phyloP scores from a whole-genome alignment of 2,888 invertebrate species.

The Conomelus anceps region DNA sequence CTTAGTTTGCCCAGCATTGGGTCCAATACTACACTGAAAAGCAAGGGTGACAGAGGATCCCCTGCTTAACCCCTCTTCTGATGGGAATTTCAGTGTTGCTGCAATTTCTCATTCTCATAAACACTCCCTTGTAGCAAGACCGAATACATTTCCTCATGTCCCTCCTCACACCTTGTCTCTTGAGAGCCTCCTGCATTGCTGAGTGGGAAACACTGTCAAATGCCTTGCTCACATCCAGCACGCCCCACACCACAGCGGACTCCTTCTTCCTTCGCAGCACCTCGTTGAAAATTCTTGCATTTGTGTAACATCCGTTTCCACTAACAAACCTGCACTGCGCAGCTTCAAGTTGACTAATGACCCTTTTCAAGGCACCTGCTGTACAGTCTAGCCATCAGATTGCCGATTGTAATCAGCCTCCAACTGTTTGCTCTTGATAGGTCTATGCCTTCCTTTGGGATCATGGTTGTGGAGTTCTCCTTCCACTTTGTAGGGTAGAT shows the following conservation, averaged over 20 bases:
- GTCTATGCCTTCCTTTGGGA: constrained; percentile 15
- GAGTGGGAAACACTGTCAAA: not conserved
- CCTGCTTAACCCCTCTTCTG: constrained; percentile 12
- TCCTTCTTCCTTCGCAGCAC: not conserved
- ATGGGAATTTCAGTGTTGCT: not conserved
- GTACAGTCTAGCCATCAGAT: constrained; percentile 10
- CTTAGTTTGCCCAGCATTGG: not conserved
- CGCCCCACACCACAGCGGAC: not conserved
- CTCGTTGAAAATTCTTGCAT: not conserved
- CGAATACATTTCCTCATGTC: not conserved
- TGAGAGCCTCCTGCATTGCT: not conserved
- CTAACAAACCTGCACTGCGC: not conserved
- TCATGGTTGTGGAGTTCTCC: not conserved
- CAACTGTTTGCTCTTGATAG: not conserved
- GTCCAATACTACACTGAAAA: constrained; percentile 3
- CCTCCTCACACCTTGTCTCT: not conserved
- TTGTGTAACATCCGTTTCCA: not conserved
- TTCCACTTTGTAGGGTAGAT: not conserved
- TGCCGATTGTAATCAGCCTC: constrained; percentile 19
- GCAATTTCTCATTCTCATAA: constrained; percentile 2
- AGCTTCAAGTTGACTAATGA: no score
- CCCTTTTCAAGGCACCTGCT: constrained; percentile 1
- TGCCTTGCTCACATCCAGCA: not conserved
- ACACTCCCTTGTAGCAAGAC: not conserved
- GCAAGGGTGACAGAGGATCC: constrained; percentile 1